phyloP scores from a whole-genome alignment of 2,797 vertebrate genomes.

The Diceros bicornis region DNA sequence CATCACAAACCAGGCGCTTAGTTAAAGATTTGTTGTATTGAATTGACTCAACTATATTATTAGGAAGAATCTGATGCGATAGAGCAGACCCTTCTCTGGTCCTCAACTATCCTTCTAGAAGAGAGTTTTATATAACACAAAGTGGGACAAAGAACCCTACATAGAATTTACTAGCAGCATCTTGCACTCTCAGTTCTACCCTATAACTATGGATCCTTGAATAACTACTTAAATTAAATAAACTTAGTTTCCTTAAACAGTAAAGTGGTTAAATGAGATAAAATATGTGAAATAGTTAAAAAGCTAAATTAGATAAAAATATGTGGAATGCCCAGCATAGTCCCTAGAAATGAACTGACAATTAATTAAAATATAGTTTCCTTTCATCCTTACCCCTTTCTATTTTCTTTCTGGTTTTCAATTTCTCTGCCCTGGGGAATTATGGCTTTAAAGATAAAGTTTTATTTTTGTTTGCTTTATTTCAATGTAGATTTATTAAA shows the following conservation, averaged over 20 bases:
- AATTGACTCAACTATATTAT: not conserved
- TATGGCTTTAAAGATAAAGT: not conserved
- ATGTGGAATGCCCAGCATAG: not conserved
- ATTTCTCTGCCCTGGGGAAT: not conserved
- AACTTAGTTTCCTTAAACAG: not conserved
- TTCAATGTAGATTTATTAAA: not conserved
- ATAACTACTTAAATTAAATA: not conserved
- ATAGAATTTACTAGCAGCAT: not conserved
- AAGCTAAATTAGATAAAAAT: not conserved
- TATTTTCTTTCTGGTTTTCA: constrained; percentile 15
- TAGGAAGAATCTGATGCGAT: not conserved
- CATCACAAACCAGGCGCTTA: not conserved
- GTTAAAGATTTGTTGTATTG: not conserved
- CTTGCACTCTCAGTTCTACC: not conserved
- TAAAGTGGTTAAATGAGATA: not conserved
- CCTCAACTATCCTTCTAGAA: not conserved
- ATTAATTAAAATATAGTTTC: not conserved
- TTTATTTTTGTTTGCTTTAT: not conserved
- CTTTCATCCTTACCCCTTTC: not conserved
- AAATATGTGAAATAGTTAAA: not conserved
- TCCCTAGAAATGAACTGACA: not conserved
- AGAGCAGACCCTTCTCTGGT: not conserved
- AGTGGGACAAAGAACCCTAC: not conserved
- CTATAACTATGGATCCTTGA: not conserved
- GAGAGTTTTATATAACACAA: not conserved